phyloP scores from a whole-genome alignment of 2,888 invertebrate species.

The Cephus rjabovi region DNA sequence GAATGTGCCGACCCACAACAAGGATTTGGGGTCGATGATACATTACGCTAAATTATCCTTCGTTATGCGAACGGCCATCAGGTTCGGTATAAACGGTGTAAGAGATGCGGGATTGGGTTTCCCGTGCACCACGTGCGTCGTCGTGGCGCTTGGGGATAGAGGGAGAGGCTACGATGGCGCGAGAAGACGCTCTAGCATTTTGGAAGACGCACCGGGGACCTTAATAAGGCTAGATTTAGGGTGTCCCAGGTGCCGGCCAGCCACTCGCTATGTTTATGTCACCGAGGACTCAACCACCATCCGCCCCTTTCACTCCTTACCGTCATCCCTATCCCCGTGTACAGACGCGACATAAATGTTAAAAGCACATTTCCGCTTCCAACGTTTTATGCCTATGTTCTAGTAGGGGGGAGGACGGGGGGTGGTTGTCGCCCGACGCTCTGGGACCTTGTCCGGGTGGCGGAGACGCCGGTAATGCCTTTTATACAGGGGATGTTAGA shows the following conservation, averaged over 20 bases:
- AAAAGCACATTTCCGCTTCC: slow-evolving; percentile 31
- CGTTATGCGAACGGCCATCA: neutral
- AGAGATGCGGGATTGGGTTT: neutral
- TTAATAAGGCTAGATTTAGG: slow-evolving; percentile 58
- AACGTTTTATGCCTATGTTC: slow-evolving; percentile 22
- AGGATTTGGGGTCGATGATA: neutral
- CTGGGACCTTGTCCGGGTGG: neutral
- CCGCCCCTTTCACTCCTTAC: neutral
- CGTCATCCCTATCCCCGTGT: neutral
- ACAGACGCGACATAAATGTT: slow-evolving; percentile 48
- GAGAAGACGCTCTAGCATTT: neutral
- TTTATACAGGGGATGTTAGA: neutral
- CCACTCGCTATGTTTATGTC: slow-evolving; percentile 40
- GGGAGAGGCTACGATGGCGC: neutral
- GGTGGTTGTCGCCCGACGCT: no score
- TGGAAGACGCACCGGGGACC: slow-evolving; percentile 22
- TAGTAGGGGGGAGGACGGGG: neutral
- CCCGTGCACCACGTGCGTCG: neutral
- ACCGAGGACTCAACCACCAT: slow-evolving; percentile 27
- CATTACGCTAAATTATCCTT: neutral
- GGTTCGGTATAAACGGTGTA: neutral
- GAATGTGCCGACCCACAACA: neutral
- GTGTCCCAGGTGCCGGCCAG: slow-evolving; percentile 50
- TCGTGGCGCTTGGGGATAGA: neutral
- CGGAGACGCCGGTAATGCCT: neutral